A percentile compares a stretch with the other conserved stretches of the same genome.
Evolutionary conservation across 1,140 invertebrate species (phyloP).

Genomic region (Diorhabda carinulata): DNA sequence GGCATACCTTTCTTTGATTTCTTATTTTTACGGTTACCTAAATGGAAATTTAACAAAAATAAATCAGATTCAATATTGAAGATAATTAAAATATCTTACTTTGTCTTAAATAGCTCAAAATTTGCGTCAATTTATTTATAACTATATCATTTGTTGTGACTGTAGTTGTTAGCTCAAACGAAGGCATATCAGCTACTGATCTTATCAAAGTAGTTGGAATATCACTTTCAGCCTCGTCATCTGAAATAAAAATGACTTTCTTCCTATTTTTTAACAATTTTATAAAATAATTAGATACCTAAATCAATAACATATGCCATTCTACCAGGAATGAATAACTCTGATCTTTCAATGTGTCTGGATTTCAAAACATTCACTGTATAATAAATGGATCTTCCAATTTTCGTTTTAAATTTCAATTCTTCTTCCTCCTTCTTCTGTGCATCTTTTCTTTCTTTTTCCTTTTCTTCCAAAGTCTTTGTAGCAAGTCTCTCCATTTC

Average conservation of each 20-base stretch:
- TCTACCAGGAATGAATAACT: constrained; percentile 90
- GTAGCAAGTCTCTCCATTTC: constrained; percentile 70
- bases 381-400: constrained; percentile 73
- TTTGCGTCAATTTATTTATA: constrained; percentile 96
- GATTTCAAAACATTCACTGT: constrained; percentile 62
- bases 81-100: constrained; percentile 46
- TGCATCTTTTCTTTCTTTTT: constrained; percentile 59
- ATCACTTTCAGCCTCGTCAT: constrained; percentile 86
- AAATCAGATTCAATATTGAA: too few relatives aligned
- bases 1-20: constrained; percentile 66
- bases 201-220: constrained; percentile 94
- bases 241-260: constrained; percentile 38
- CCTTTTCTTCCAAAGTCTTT: constrained; percentile 56
- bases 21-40: constrained; percentile 60
- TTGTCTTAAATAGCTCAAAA: constrained; percentile 88
- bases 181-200: constrained; percentile 91
- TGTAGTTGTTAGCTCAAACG: constrained; percentile 70
- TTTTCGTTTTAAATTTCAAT: constrained; percentile 74
- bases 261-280: too few relatives aligned
- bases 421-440: constrained; percentile 67
- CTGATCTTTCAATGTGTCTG: constrained; percentile 77
- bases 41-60: neutral
- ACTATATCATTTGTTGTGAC: constrained; percentile 93
- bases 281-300: constrained; percentile 39
- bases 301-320: constrained; percentile 99